Evolutionary conservation across 1,140 invertebrate genomes (phyloP), one percentile per base, ranked within the genome.

Genomic region (Monomorium pharaonis): DNA sequence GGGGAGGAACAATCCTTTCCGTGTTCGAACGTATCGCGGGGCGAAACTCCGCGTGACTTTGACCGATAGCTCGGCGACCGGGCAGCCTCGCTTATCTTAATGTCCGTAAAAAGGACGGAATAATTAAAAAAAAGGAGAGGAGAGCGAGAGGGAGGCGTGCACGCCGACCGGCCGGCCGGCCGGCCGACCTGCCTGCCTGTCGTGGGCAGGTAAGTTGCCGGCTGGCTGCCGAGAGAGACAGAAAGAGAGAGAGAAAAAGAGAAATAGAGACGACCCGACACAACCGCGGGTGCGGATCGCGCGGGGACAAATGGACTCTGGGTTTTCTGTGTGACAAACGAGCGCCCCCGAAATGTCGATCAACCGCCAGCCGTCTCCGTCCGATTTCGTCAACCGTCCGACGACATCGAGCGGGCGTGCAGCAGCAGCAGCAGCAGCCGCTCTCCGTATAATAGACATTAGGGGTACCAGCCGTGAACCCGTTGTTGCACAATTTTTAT

Each of bases 271-370:
- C n/a, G n/a, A n/a, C n/a, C n/a, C n/a, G n/a, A 62, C 21, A 37
- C 56, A 47, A 37, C 80, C 24, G n/a, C n/a, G 74, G 65, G 54
- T 42, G n/a, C 12, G 12, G 37, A 42, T 49, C 67, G 77, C 65
- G 56, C 27, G 54, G 70, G 75, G 86, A 92, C 70, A 91, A 92
- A 92, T 89, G 90, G 85, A 92, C 86, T 90, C 88, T 77, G 87
- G 42, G 24, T 77, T 24, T 85, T 89, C 89, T 86, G 78, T 85
- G 91, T 94, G 94, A 94, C 93, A 94, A 94, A 94, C 94, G 94
- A 94, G 89, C 92, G 93, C 87, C 93, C 94, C 92, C 92, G 86
- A 94, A 94, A 94, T 85, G 94, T 94, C 94, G 93, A 91, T 94
- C 94, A 94, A 90, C 84, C 88, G 81, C 84, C 84, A 90, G 91